Evolutionary conservation across 92 coral and sea anemone genomes (phyloP), one percentile per base, ranked within the genome.

Genomic region (Meandrina meandrites): DNA sequence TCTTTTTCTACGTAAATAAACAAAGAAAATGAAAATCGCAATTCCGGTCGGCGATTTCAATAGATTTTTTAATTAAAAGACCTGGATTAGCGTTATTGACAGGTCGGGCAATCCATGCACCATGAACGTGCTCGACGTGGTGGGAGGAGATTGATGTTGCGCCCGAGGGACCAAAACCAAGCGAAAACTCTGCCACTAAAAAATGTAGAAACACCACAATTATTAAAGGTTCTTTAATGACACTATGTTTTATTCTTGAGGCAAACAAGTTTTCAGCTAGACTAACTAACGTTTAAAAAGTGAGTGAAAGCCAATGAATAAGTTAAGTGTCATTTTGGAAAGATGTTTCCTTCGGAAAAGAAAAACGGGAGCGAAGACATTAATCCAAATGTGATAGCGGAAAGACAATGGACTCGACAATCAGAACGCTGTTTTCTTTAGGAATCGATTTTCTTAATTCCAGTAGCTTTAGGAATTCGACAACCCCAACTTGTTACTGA

Each of bases 21-120:
- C 71, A 75, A 84, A 82, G 58, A 53, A 84, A 57, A 53, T 84
- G 64, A 30, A 72, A 75, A 84, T 84, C 80, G 21, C 68, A 74
- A 84, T 84, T 84, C 87, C 87, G 87, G 87, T 84, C 87, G 87
- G 87, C 81, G 53, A 32, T 47, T 76, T 85, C 88, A 85, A 85
- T 85, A 57, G 87, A 2, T 31, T 77, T 78, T 76, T 85, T 85
- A 85, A 85, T 85, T 85, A 85, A 85, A 76, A 76, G 82, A 85
- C 57, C 57, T 53, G 67, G 87, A 84, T 84, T 84, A 84, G 30
- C 32, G 73, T 28, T 69, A 45, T 77, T 85, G 76, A 85, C 81
- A 78, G 47, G 64, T 32, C 83, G 60, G 53, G 35, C 64, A 27
- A 78, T 64, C 31, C 74, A 60, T 76, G 66, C 77, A 32, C 76